A percentile compares a stretch with the other conserved stretches of the same genome.
Conservation (phyloP, 2,797 vertebrate genomes). For the Mallotus villosus region DNA sequence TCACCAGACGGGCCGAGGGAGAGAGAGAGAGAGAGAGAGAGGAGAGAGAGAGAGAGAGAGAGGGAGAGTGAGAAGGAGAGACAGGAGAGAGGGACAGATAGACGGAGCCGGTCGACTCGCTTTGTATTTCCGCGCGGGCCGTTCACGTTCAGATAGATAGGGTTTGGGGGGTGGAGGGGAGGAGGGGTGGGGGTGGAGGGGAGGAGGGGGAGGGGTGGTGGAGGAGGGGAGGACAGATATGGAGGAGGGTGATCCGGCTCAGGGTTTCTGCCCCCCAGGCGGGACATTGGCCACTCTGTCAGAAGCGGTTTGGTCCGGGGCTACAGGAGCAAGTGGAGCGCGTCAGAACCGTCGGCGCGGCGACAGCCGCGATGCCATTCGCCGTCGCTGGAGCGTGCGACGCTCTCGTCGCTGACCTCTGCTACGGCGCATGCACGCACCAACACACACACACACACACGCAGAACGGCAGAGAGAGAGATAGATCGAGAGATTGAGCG, state of each 20-base stretch:
- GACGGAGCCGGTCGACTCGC: slow-evolving; percentile 46
- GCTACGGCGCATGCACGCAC: slow-evolving; percentile 7
- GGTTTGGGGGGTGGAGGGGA: slow-evolving; percentile 64
- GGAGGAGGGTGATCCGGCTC: too few species aligned
- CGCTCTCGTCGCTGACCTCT: slow-evolving; percentile 63
- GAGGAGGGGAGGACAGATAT: not conserved
- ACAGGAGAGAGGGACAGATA: not conserved
- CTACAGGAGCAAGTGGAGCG: slow-evolving; percentile 69
- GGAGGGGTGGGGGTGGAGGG: not conserved
- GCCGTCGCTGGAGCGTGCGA: slow-evolving; percentile 66
- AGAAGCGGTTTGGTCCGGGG: slow-evolving; percentile 68
- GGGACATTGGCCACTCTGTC: slow-evolving; percentile 72
- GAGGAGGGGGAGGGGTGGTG: slow-evolving; percentile 41
- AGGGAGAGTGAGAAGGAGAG: slow-evolving; percentile 40
- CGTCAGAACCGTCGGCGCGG: slow-evolving; percentile 68
- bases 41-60: not conserved
- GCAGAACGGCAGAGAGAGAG: not conserved
- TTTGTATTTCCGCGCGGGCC: slow-evolving; percentile 65
- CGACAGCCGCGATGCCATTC: slow-evolving; percentile 66
- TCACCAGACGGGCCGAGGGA: slow-evolving; percentile 6
- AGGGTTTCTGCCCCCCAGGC: not conserved
- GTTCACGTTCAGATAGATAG: slow-evolving; percentile 74
- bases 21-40: slow-evolving; percentile 43
- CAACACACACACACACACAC: slow-evolving; percentile 12
- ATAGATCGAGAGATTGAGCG: too few species aligned